phyloP scores from a whole-genome alignment of 2,888 invertebrate species.

The Patella pellucida region DNA sequence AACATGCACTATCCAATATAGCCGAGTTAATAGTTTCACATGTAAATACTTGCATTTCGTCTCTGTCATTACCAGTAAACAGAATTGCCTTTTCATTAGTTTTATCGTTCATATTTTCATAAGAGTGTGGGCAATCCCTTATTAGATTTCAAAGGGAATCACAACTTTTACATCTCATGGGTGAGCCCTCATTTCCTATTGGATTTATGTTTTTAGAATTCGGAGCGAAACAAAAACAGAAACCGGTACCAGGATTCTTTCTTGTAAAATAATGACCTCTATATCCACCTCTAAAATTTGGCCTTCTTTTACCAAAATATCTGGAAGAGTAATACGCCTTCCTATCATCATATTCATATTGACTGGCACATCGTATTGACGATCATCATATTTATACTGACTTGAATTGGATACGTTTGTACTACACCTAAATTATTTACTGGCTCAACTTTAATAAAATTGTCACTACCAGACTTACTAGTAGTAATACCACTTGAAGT shows the following conservation, averaged over 20 bases:
- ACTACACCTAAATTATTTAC: too few relatives aligned
- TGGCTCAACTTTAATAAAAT: neutral
- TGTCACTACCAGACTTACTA: slow-evolving; percentile 20
- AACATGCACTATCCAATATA: slow-evolving; percentile 8
- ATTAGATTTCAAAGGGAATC: slow-evolving; percentile 13
- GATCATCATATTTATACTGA: too few relatives aligned
- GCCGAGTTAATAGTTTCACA: neutral
- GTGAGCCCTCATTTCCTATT: slow-evolving; percentile 27
- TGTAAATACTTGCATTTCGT: neutral
- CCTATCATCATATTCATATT: too few relatives aligned
- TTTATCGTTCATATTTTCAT: slow-evolving; percentile 16
- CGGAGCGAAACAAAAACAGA: too few relatives aligned
- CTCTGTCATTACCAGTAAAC: slow-evolving; percentile 13
- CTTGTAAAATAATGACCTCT: too few relatives aligned
- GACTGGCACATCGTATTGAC: too few relatives aligned
- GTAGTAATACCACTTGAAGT: neutral
- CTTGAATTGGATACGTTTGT: too few relatives aligned
- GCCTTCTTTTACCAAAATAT: neutral
- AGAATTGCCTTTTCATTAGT: neutral
- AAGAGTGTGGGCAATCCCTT: slow-evolving; percentile 17
- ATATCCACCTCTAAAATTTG: too few relatives aligned
- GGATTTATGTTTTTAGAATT: slow-evolving; percentile 26
- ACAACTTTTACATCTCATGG: slow-evolving; percentile 17
- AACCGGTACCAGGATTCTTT: too few relatives aligned
- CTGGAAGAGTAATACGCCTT: slow-evolving; percentile 17